phyloP scores from a whole-genome alignment of 2,888 invertebrate genomes.

The Cerastis rubricosa region DNA sequence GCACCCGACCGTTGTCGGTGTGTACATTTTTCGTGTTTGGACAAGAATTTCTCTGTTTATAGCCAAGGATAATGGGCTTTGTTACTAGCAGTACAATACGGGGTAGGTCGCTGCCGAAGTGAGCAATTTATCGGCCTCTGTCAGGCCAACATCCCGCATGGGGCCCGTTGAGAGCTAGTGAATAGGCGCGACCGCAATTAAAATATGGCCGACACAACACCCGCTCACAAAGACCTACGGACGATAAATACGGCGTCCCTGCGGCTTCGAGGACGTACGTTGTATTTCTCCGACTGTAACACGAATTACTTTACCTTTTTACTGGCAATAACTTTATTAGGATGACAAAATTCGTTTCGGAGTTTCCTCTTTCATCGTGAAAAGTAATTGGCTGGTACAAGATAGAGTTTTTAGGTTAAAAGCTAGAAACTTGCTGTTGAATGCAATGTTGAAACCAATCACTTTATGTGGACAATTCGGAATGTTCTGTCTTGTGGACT shows the following conservation, averaged over 20 bases:
- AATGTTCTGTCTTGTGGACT: conserved; percentile 21
- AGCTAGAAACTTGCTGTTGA: conserved; percentile 29
- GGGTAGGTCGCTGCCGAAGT: conserved; percentile 56
- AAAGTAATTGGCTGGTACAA: conserved; percentile 52
- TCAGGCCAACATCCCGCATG: conserved; percentile 61
- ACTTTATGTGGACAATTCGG: conserved; percentile 41
- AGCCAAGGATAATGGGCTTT: conserved; percentile 53
- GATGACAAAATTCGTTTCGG: conserved; percentile 52
- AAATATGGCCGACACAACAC: conserved; percentile 62
- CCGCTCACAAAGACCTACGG: conserved; percentile 51
- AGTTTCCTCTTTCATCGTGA: conserved; percentile 43
- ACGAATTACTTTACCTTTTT: conserved; percentile 56
- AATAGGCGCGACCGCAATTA: conserved; percentile 66
- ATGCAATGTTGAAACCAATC: conserved; percentile 39
- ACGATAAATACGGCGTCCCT: conserved; percentile 57
- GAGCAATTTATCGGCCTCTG: conserved; percentile 64
- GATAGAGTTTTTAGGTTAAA: conserved; percentile 33
- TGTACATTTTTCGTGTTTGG: conserved; percentile 55
- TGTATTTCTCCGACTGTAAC: conserved; percentile 51
- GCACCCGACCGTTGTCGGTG: conserved; percentile 31
- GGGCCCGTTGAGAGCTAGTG: conserved; percentile 62
- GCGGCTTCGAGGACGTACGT: conserved; percentile 40
- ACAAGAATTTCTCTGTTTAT: conserved; percentile 64
- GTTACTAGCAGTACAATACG: conserved; percentile 53
- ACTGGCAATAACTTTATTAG: conserved; percentile 55